Evolutionary conservation across 2,797 vertebrate species (phyloP).

Genomic region (Fringilla coelebs): DNA sequence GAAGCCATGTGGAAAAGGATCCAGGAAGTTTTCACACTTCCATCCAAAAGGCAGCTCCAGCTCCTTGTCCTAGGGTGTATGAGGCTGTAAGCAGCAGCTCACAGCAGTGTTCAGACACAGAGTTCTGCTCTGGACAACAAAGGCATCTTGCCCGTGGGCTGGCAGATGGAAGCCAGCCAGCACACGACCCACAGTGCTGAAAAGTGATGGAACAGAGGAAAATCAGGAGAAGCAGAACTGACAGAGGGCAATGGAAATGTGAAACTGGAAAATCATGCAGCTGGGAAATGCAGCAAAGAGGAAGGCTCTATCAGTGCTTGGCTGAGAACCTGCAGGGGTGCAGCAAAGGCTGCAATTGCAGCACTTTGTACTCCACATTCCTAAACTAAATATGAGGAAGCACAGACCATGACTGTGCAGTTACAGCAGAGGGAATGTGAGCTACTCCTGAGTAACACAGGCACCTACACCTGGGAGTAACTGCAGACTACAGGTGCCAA

Average conservation of each 20-base stretch:
- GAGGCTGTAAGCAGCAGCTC: not conserved
- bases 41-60: not conserved
- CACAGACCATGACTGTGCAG: not conserved
- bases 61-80: not conserved
- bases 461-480: not conserved
- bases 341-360: not conserved
- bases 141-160: not conserved
- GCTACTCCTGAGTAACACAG: not conserved
- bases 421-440: not conserved
- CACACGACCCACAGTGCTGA: not conserved
- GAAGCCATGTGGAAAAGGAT: not conserved
- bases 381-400: not conserved
- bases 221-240: not conserved
- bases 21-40: not conserved
- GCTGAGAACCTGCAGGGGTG: not conserved
- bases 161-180: not conserved
- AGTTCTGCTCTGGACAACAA: constrained; percentile 9
- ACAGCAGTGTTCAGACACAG: not conserved
- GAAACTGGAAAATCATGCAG: not conserved
- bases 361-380: not conserved
- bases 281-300: not conserved
- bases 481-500: not conserved
- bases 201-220: not conserved
- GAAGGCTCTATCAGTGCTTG: not conserved
- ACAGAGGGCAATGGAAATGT: not conserved